Evolutionary conservation across 2,888 invertebrate species (phyloP), one percentile per base, ranked within the genome.

Genomic region (Brachypalpus laphriformis): DNA sequence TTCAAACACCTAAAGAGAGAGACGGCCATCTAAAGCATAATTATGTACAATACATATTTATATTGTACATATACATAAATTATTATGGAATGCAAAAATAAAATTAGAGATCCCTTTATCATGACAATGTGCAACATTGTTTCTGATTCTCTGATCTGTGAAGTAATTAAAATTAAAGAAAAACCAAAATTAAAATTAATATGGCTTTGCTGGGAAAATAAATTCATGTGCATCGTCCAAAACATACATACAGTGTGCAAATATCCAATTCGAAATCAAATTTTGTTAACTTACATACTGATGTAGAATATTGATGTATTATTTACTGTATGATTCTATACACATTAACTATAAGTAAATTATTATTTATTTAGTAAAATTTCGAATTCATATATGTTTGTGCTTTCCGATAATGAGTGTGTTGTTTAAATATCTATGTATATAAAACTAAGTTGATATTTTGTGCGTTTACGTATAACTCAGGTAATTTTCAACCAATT

Each of bases 101-200:
- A 51, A 61, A 61, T 25, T 37, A 47, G 20, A 57, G 31, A 63
- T 18, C 47, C 70, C 51, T 34, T 20, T 45, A 51, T 85, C 45
- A 85, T 42, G 54, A 80, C 47, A 81, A 37, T 28, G 57, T 16
- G 54, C 83, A 85, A 85, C 81, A 81, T 71, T 81, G 65, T 59
- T 75, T 85, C 34, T 42, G 42, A 66, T 57, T 45, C 59, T 75
- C 59, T 65, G 85, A 81, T 66, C 85, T 85, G 85, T 66, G 65
- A 66, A 85, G 31, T 42, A 85, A 31, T 75, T 65, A 6, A 70
- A 85, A 85, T 68, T 6, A 40, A 70, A 54, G 31, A 37, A 45
- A 45, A 61, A 54, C 49, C 20, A 37, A 66, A 75, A 75, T 57
- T 16, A 54, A 28, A 51, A 59, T 31, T 49, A 47, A 63, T 25